Evolutionary conservation across 2,113 vertebrate species (phyloP), one percentile per base, ranked within the genome.

Genomic region (Corvus cornix): DNA sequence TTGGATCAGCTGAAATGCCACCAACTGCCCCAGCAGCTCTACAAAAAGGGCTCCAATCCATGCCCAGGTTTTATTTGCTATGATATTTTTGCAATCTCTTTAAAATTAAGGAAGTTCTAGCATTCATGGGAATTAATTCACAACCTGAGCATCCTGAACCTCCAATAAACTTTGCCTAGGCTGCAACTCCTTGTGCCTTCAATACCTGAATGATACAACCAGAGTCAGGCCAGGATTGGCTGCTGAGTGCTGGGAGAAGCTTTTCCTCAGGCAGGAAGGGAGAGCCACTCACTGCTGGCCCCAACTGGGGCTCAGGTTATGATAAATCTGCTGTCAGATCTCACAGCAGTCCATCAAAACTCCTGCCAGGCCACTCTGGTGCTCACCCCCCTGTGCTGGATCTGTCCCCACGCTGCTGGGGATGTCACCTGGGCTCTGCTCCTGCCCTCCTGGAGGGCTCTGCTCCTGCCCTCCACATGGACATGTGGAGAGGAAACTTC

Each of bases 151-250:
- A 0, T 31, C 48, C 58, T 64, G 46, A 91, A 82, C 43, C 59
- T 84, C 60, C 2, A 2, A 2, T 72, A 51, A 91, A 75, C 80
- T 70, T 81, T 81, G 77, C 60, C 30, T 19, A 10, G 66, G 73
- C 95, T 96, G 89, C 28, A 91, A 11, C 26, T 75, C 73, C 55
- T 49, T 49, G 72, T 63, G 62, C 49, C 63, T 84, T 64, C 76
- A 41, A 3, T 31, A 41, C 8, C 41, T 30, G 76, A 27, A 17
- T 27, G 63, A 28, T 63, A 76, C 78, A 80, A 53, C 19, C n/a
- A 0, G 4, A 46, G 55, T 3, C 0, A 0, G 72, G 44, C 53
- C 85, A 51, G 79, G 75, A 7, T 16, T 30, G 70, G 82, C 66
- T 82, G 74, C 72, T 20, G 70, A 66, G 59, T 23, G 63, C 70